Conservation (phyloP, 2,888 invertebrate genomes). For the Eumacrocentrus americanus region DNA sequence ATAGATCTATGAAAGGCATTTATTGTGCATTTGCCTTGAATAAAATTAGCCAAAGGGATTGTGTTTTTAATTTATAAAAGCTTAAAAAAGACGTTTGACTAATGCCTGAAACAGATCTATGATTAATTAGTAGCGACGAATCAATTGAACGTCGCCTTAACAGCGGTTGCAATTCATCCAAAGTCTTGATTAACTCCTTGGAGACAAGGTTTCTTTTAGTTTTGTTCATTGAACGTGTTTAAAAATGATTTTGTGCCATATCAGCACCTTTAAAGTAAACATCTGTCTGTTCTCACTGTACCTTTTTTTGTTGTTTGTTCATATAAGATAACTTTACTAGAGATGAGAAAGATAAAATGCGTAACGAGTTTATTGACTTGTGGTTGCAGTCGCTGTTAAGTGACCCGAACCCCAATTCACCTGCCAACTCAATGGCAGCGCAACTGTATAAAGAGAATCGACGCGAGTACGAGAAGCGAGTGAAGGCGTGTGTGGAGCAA, state of each 20-base stretch:
- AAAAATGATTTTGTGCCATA: background rate
- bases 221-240: constrained; percentile 13
- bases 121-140: constrained; percentile 3
- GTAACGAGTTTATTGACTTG: constrained; percentile 38
- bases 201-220: background rate
- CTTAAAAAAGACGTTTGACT: background rate
- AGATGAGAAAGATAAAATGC: constrained; percentile 5
- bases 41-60: background rate
- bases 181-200: constrained; percentile 45
- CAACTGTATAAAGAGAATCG: constrained; percentile 99
- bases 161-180: constrained; percentile 61
- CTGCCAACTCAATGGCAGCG: constrained; percentile 98
- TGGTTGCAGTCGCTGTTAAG: constrained; percentile 94
- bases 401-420: constrained; percentile 99
- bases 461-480: constrained; percentile 98
- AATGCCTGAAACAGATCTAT: constrained; percentile 4
- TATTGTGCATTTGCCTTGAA: background rate
- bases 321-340: constrained; percentile 18
- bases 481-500: constrained; percentile 99
- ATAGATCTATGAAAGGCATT: constrained; percentile 8
- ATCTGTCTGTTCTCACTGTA: background rate
- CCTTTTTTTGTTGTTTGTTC: constrained; percentile 13
- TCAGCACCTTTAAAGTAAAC: constrained; percentile 2
- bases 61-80: background rate
- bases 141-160: constrained; percentile 46